phyloP scores from a whole-genome alignment of 2,888 invertebrate genomes.

The Lordiphosa andalusiaca region DNA sequence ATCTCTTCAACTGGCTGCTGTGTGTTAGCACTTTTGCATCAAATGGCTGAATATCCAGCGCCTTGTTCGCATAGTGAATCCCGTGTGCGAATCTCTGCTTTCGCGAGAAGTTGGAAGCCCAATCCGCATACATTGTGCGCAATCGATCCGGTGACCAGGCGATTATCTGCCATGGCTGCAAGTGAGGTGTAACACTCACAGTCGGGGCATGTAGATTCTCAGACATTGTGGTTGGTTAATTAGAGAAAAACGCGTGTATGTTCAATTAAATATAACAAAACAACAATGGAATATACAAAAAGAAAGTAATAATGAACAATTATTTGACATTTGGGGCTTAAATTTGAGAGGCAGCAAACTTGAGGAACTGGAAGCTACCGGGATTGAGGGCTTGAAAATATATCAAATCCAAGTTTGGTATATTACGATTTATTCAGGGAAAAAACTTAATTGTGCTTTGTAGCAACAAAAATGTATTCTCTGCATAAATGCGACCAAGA shows the following conservation, averaged over 20 bases:
- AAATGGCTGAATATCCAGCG: slow-evolving; percentile 56
- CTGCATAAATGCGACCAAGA: too few relatives aligned
- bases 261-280: slow-evolving; percentile 3
- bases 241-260: not conserved
- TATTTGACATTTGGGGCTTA: too few relatives aligned
- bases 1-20: slow-evolving; percentile 65
- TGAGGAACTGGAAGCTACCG: too few relatives aligned
- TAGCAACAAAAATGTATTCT: too few relatives aligned
- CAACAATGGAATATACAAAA: too few relatives aligned
- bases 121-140: slow-evolving; percentile 71
- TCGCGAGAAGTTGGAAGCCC: slow-evolving; percentile 67
- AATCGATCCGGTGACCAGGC: slow-evolving; percentile 61
- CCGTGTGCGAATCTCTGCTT: slow-evolving; percentile 59
- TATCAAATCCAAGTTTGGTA: too few relatives aligned
- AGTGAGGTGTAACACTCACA: slow-evolving; percentile 17
- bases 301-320: too few relatives aligned
- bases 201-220: slow-evolving; percentile 2
- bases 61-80: slow-evolving; percentile 62
- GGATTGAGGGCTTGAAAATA: too few relatives aligned
- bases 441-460: too few relatives aligned
- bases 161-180: slow-evolving; percentile 68
- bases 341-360: too few relatives aligned
- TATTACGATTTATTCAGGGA: too few relatives aligned
- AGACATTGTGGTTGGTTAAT: slow-evolving; percentile 8
- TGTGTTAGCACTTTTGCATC: slow-evolving; percentile 54